A percentile compares a stretch with the other conserved stretches of the same genome.
phyloP scores from a whole-genome alignment of 2,113 vertebrate genomes.

The Tricholaema leucomelas region DNA sequence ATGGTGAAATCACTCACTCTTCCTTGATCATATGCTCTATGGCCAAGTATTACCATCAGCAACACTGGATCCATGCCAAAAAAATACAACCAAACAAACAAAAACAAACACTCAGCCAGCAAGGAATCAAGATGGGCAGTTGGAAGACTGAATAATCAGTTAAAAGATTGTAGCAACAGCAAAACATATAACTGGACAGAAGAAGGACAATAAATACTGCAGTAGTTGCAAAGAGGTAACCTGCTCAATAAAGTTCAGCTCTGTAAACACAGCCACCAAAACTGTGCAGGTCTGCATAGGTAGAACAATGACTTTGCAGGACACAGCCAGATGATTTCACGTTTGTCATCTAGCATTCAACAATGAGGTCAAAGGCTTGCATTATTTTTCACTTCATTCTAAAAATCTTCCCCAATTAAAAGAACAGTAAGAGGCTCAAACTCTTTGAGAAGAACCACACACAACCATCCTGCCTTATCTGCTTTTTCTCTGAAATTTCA shows the following conservation, averaged over 20 bases:
- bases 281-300: rapidly evolving
- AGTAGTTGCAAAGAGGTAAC: not conserved
- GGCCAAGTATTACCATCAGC: not conserved
- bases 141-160: not conserved
- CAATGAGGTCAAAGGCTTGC: rapidly evolving
- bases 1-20: not conserved
- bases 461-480: rapidly evolving
- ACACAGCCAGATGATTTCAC: not conserved
- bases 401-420: not conserved
- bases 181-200: not conserved
- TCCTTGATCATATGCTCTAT: not conserved
- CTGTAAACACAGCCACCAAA: rapidly evolving
- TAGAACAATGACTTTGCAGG: not conserved
- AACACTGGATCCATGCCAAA: rapidly evolving
- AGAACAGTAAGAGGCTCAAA: not conserved
- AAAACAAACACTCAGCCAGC: rapidly evolving
- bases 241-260: rapidly evolving
- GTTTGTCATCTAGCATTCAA: not conserved
- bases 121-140: rapidly evolving
- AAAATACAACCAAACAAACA: too few relatives aligned
- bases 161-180: not conserved
- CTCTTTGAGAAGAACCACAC: not conserved
- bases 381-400: not conserved
- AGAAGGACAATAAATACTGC: not conserved
- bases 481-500: not conserved